Conservation (phyloP, 2,797 vertebrate species). For the Jordanella pulchra region DNA sequence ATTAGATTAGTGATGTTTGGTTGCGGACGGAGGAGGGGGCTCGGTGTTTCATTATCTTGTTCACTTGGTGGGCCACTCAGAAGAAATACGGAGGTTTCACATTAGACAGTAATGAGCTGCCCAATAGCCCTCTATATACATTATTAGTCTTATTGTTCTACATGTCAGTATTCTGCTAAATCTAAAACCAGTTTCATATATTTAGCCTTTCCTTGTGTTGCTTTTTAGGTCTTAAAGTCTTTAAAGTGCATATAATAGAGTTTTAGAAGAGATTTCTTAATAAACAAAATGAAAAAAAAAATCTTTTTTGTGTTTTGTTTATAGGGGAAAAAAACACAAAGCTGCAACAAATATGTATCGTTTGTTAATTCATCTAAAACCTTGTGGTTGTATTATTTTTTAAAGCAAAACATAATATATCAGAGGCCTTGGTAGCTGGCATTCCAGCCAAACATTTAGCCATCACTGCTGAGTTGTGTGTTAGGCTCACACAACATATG, state of each 20-base stretch:
- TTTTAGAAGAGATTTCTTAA: not conserved
- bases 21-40: slow-evolving; percentile 44
- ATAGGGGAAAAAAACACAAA: slow-evolving; percentile 16
- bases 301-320: slow-evolving; percentile 29
- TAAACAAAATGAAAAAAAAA: slow-evolving; percentile 20
- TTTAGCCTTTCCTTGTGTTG: not conserved
- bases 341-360: slow-evolving; percentile 20
- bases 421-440: slow-evolving; percentile 66
- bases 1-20: slow-evolving; percentile 80
- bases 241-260: not conserved
- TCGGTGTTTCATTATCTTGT: slow-evolving; percentile 67
- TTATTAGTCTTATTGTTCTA: slow-evolving; percentile 23
- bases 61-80: slow-evolving; percentile 61
- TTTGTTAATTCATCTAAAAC: slow-evolving; percentile 7
- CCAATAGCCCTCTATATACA: slow-evolving; percentile 36
- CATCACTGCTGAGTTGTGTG: slow-evolving; percentile 63
- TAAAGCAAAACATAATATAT: slow-evolving; percentile 73
- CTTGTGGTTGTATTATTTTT: slow-evolving; percentile 3
- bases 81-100: slow-evolving; percentile 58
- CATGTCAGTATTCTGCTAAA: slow-evolving; percentile 16
- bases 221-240: not conserved
- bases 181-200: not conserved
- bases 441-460: slow-evolving; percentile 71
- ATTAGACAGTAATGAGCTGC: slow-evolving; percentile 52
- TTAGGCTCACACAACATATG: slow-evolving; percentile 70